These are phyloP conservation scores for Apostichopus japonicus DNA, from an alignment of 35 echinoderm and acorn worm species.

Conservation along the genomic window DNA sequence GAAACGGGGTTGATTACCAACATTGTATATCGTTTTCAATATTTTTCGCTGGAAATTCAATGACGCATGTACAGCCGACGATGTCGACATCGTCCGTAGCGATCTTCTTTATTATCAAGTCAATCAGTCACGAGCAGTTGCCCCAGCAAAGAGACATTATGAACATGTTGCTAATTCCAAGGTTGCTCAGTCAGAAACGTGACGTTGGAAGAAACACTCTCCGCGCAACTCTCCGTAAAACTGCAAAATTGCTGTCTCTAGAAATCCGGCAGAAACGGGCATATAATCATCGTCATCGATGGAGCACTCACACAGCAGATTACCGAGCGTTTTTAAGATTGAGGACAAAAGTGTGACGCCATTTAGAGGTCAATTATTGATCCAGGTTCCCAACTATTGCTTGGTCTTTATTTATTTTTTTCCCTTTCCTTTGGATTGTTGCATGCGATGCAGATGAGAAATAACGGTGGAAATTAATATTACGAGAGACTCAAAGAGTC, in stretches of 20 bases:
- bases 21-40: background rate
- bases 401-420: background rate
- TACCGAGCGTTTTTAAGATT: background rate
- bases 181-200: constrained; percentile 42
- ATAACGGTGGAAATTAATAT: constrained; percentile 32
- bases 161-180: constrained; percentile 51
- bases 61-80: constrained; percentile 24
- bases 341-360: constrained; percentile 47
- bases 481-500: background rate
- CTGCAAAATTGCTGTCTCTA: background rate
- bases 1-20: background rate
- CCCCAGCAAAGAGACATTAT: constrained; percentile 15
- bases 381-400: background rate
- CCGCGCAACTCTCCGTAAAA: background rate
- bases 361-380: constrained; percentile 53
- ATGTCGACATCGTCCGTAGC: background rate
- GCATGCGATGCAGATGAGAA: constrained; percentile 19
- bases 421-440: background rate
- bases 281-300: constrained; percentile 15
- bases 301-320: constrained; percentile 23
- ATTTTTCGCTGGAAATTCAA: constrained; percentile 5
- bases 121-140: constrained; percentile 48
- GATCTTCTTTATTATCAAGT: constrained; percentile 41
- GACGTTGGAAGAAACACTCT: constrained; percentile 23
- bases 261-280: constrained; percentile 11